Evolutionary conservation across 2,797 vertebrate genomes (phyloP).

Genomic region (Fringilla coelebs): DNA sequence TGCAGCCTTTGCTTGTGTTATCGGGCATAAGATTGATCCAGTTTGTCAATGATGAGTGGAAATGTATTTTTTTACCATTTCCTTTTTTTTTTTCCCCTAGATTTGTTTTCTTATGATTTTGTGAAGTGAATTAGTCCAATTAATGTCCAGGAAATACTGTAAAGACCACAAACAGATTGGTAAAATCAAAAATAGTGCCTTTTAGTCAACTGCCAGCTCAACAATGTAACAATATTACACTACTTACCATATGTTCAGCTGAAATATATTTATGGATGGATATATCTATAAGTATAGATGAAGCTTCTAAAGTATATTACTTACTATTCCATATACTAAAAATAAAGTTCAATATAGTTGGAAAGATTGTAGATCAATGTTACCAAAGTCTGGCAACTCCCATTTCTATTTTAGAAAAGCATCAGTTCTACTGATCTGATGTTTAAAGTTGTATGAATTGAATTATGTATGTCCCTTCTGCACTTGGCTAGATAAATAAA

Average conservation of each 20-base stretch:
- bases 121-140: neutral
- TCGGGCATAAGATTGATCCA: neutral
- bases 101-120: neutral
- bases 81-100: accelerated
- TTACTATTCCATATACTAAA: neutral
- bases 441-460: neutral
- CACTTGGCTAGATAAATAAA: neutral
- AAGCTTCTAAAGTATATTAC: neutral
- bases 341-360: neutral
- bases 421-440: neutral
- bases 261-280: neutral
- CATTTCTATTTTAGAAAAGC: neutral
- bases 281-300: neutral
- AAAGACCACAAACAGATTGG: neutral
- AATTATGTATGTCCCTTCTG: neutral
- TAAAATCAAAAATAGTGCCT: neutral
- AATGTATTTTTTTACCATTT: neutral
- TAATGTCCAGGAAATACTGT: neutral
- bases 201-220: neutral
- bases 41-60: neutral
- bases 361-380: neutral
- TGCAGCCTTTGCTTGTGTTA: neutral
- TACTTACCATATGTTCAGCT: neutral
- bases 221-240: neutral
- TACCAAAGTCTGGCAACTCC: neutral